Evolutionary conservation across 2,797 vertebrate genomes (phyloP).

Genomic region (Poeciliopsis paucimaculata): DNA sequence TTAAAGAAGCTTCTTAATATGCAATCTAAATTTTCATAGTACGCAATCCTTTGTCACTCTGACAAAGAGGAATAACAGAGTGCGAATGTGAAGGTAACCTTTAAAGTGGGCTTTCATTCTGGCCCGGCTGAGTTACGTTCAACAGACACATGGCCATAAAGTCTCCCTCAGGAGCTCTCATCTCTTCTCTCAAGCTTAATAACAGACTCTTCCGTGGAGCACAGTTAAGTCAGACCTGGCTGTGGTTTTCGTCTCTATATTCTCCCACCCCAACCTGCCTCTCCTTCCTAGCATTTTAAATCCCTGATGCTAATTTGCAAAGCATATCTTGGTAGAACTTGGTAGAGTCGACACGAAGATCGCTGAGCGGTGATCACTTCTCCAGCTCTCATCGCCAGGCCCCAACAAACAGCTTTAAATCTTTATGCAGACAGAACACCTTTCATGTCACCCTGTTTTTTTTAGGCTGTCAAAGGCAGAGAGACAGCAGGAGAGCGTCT

Average conservation of each 20-base stretch:
- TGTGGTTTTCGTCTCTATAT: slow-evolving; percentile 44
- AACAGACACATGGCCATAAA: slow-evolving; percentile 62
- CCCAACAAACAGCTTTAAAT: slow-evolving; percentile 61
- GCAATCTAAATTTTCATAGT: neutral
- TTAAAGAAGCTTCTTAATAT: neutral
- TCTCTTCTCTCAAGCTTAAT: slow-evolving; percentile 64
- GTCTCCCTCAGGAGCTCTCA: slow-evolving; percentile 66
- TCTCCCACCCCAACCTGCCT: neutral
- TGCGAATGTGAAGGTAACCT: slow-evolving; percentile 37
- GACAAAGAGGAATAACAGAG: slow-evolving; percentile 42
- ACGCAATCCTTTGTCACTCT: slow-evolving; percentile 10
- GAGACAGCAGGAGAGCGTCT: slow-evolving; percentile 66
- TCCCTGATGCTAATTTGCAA: slow-evolving; percentile 19
- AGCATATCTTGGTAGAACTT: slow-evolving; percentile 42
- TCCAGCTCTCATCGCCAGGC: slow-evolving; percentile 83
- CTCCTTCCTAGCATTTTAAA: slow-evolving; percentile 11
- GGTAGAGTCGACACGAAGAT: slow-evolving; percentile 80
- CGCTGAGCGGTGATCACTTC: slow-evolving; percentile 84
- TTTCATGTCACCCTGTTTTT: slow-evolving; percentile 78
- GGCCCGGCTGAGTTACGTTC: slow-evolving; percentile 57
- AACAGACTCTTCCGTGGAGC: slow-evolving; percentile 68
- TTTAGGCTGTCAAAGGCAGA: slow-evolving; percentile 67
- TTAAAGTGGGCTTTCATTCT: slow-evolving; percentile 49
- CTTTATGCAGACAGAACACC: slow-evolving; percentile 72
- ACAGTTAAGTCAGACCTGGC: slow-evolving; percentile 65